These are phyloP conservation scores for Drosophila suboccidentalis DNA, from an alignment of 2,888 invertebrate genomes.

Conservation along the genomic window DNA sequence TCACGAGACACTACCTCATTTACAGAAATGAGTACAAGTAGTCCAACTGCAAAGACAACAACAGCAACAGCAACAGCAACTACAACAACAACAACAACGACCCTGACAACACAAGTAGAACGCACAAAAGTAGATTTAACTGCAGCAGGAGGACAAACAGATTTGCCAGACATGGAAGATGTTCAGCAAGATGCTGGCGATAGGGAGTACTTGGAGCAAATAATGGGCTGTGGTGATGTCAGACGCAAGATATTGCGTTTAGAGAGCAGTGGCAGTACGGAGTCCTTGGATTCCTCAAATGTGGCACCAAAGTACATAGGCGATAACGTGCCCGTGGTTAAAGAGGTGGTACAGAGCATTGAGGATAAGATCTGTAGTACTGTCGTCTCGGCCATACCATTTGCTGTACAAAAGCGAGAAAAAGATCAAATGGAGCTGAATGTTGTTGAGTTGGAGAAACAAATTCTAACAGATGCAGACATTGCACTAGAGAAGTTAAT, in stretches of 20 bases:
- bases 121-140: slow-evolving; percentile 68
- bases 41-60: slow-evolving; percentile 73
- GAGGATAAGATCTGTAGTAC: slow-evolving; percentile 86
- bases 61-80: slow-evolving; percentile 53
- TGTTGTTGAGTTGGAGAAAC: slow-evolving; percentile 68
- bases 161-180: slow-evolving; percentile 26
- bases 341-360: slow-evolving; percentile 87
- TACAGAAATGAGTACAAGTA: slow-evolving; percentile 84
- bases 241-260: slow-evolving; percentile 87
- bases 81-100: slow-evolving; percentile 48
- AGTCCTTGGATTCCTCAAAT: slow-evolving; percentile 58
- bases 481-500: slow-evolving; percentile 64
- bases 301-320: slow-evolving; percentile 63
- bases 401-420: slow-evolving; percentile 80
- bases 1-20: slow-evolving; percentile 85
- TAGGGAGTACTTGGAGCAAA: slow-evolving; percentile 75
- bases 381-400: slow-evolving; percentile 71
- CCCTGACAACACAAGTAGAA: slow-evolving; percentile 56
- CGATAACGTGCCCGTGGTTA: slow-evolving; percentile 86
- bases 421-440: slow-evolving; percentile 54
- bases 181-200: slow-evolving; percentile 57
- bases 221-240: slow-evolving; percentile 87
- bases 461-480: slow-evolving; percentile 76
- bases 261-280: slow-evolving; percentile 82
- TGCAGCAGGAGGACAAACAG: slow-evolving; percentile 12